Conservation (phyloP, 1,140 invertebrate genomes). For the Pogonomyrmex californicus region DNA sequence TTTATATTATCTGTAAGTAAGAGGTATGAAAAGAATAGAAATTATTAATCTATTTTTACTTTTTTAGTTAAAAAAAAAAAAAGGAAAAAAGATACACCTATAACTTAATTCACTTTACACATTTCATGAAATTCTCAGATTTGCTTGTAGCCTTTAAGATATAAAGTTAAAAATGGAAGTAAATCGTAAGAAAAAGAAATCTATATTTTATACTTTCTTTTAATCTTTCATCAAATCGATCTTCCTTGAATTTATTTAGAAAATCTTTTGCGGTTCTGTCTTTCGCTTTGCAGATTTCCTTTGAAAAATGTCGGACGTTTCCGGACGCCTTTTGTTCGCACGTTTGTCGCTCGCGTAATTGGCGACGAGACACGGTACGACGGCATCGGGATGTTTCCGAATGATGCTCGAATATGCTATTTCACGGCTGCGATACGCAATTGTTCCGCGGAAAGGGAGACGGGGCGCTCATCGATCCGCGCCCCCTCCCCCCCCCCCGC, state of each 20-base stretch:
- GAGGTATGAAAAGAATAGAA: background rate
- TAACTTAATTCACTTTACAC: background rate
- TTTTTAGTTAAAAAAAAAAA: background rate
- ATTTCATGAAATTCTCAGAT: background rate
- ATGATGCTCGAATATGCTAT: conserved; percentile 23
- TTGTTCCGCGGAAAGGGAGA: conserved; percentile 36
- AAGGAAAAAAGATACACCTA: background rate
- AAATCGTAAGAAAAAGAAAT: background rate
- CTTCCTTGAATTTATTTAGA: background rate
- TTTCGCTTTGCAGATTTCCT: background rate
- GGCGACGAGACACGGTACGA: background rate
- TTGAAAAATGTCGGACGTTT: background rate
- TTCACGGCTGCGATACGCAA: conserved; percentile 35
- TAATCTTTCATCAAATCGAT: background rate
- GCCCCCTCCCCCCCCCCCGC: background rate
- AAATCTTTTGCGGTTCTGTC: background rate
- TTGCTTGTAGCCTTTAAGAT: background rate
- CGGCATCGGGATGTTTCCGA: conserved; percentile 19
- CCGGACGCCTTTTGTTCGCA: background rate
- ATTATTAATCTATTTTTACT: background rate
- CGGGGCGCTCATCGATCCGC: conserved; percentile 28
- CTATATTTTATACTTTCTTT: background rate
- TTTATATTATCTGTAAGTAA: background rate
- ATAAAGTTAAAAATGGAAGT: background rate
- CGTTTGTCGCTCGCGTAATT: conserved; percentile 1